These are phyloP conservation scores for Eurytoma adleriae DNA, from an alignment of 2,888 invertebrate genomes.

Conservation along the genomic window DNA sequence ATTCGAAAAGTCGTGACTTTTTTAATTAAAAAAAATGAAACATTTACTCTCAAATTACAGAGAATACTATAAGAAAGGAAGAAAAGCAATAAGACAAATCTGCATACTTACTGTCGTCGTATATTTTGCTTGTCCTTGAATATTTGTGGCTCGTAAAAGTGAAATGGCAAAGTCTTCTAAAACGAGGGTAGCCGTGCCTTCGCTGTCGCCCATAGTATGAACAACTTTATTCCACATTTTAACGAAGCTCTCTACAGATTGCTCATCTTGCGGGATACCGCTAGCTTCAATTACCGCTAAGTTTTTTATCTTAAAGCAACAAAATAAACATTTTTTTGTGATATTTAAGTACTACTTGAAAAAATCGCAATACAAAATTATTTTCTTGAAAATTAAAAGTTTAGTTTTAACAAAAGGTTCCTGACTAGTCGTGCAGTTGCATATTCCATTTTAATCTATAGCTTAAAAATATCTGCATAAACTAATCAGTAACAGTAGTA, in stretches of 20 bases:
- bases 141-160: conserved; percentile 60
- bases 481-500: too few species aligned
- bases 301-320: conserved; percentile 50
- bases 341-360: too few species aligned
- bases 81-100: neutral
- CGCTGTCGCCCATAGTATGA: conserved; percentile 61
- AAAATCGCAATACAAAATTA: too few species aligned
- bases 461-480: too few species aligned
- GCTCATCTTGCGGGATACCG: conserved; percentile 53
- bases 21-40: too few species aligned
- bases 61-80: too few species aligned
- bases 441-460: too few species aligned
- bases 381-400: too few species aligned
- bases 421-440: too few species aligned
- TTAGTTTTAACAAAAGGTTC: too few species aligned
- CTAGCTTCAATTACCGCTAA: conserved; percentile 54
- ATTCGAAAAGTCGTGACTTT: too few species aligned
- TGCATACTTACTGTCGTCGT: conserved; percentile 36
- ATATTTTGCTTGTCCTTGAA: conserved; percentile 47
- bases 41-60: too few species aligned
- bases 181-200: conserved; percentile 61
- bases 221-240: conserved; percentile 65
- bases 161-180: conserved; percentile 61
- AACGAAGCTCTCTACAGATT: conserved; percentile 53
- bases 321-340: conserved; percentile 16